phyloP scores from a whole-genome alignment of 2,797 vertebrate species.

The Schizopygopsis malacanthus region DNA sequence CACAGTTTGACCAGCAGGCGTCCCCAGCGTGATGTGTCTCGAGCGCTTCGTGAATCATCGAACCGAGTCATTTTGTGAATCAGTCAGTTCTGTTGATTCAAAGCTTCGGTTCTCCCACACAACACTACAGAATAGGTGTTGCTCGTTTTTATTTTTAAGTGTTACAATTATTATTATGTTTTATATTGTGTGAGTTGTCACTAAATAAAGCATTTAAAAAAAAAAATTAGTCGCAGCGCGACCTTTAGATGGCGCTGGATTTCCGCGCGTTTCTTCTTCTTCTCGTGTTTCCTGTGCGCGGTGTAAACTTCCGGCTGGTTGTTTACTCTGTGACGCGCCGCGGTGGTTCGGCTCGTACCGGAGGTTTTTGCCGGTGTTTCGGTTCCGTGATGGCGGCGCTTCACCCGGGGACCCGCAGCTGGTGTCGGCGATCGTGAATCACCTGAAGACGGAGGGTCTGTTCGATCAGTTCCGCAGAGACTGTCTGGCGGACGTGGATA shows the following conservation, averaged over 20 bases:
- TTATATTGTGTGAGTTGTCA: background rate
- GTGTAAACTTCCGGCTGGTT: background rate
- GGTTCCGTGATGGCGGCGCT: slow-evolving; percentile 75
- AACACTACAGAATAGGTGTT: background rate
- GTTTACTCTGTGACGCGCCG: background rate
- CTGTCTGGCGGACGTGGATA: slow-evolving; percentile 95
- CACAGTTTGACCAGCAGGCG: background rate
- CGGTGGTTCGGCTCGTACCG: background rate
- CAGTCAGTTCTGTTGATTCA: background rate
- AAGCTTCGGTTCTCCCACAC: background rate
- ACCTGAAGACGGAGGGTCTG: slow-evolving; percentile 94
- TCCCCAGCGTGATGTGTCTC: background rate
- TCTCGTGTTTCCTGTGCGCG: background rate
- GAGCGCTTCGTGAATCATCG: background rate
- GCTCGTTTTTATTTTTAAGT: background rate
- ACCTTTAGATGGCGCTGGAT: background rate
- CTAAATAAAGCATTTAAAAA: background rate
- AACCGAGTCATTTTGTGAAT: background rate
- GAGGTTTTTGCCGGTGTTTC: background rate
- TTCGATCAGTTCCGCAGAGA: slow-evolving; percentile 98
- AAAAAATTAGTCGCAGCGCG: background rate
- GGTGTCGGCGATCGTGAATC: slow-evolving; percentile 93
- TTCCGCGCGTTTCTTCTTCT: background rate
- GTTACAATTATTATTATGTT: background rate
- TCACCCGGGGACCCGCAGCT: slow-evolving; percentile 90